Evolutionary conservation across 2,888 invertebrate genomes (phyloP).

Genomic region (Strigamia crassipes): DNA sequence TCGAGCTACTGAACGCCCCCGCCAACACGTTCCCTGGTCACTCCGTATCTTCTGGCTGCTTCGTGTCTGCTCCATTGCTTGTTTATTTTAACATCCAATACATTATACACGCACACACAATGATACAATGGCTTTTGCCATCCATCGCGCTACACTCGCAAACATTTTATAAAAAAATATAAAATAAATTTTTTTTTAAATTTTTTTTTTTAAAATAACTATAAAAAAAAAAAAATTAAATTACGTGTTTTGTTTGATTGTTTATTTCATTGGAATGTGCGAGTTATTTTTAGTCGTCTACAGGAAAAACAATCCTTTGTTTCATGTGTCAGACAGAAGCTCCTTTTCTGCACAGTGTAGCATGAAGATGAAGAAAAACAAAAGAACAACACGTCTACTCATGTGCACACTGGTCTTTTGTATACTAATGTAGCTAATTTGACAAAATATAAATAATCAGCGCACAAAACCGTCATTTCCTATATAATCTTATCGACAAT

Average conservation of each 20-base stretch:
- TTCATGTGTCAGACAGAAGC: not conserved
- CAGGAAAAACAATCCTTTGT: not conserved
- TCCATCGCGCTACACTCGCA: not conserved
- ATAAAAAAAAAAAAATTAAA: not conserved
- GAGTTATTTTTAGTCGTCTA: not conserved
- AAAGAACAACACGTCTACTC: slow-evolving; percentile 17
- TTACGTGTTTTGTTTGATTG: not conserved
- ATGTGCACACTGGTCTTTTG: not conserved
- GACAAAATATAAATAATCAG: not conserved
- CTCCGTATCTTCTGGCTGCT: slow-evolving; percentile 18
- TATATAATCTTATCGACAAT: not conserved
- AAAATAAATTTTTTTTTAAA: not conserved
- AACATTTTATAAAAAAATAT: not conserved
- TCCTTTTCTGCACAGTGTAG: slow-evolving; percentile 21
- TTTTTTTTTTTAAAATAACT: not conserved
- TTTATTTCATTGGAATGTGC: not conserved
- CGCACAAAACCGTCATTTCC: not conserved
- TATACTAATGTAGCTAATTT: slow-evolving; percentile 7
- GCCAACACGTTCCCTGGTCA: slow-evolving; percentile 24
- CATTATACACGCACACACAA: slow-evolving; percentile 20
- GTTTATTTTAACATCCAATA: slow-evolving; percentile 8
- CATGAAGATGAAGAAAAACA: slow-evolving; percentile 12
- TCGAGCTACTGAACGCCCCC: slow-evolving; percentile 41
- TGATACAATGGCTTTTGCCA: not conserved
- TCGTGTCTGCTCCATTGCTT: slow-evolving; percentile 29